Percentiles rank a stretch among this genome's conserved stretches.
Evolutionary conservation across 2,797 vertebrate genomes (phyloP).

Genomic region (Phrynocephalus vlangalii): DNA sequence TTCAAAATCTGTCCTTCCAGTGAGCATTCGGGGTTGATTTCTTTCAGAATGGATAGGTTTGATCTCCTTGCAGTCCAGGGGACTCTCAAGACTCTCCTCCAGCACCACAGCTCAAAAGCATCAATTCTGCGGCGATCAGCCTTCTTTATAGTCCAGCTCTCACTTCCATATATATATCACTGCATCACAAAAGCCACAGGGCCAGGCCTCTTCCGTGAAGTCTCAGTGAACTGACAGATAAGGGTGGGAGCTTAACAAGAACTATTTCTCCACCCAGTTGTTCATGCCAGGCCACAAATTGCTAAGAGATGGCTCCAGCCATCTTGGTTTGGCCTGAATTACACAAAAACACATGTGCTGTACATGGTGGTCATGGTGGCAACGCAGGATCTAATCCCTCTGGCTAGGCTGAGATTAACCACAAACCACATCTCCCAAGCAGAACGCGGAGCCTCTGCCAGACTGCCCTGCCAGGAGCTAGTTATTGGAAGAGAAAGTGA

Average conservation of each 20-base stretch:
- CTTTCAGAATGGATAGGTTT: too few species aligned
- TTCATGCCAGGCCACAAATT: neutral
- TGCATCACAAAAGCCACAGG: neutral
- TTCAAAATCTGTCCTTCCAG: too few species aligned
- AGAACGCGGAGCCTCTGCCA: neutral
- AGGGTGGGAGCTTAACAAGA: neutral
- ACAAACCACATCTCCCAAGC: constrained; percentile 22
- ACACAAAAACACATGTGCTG: neutral
- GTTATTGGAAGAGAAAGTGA: neutral
- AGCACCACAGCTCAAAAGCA: too few species aligned
- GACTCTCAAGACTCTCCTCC: too few species aligned
- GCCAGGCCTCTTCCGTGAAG: neutral
- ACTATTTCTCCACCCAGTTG: neutral
- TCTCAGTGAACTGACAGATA: neutral
- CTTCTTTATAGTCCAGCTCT: too few species aligned
- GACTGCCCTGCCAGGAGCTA: neutral
- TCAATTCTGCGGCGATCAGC: too few species aligned
- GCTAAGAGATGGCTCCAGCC: neutral
- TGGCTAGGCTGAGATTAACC: constrained; percentile 8
- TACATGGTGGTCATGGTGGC: neutral
- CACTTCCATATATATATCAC: neutral
- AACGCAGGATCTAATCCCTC: neutral
- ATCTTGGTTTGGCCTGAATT: neutral
- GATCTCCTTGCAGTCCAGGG: too few species aligned
- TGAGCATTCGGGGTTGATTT: too few species aligned